These are phyloP conservation scores for Valencia hispanica DNA, from an alignment of 2,797 vertebrate species.

Conservation along the genomic window DNA sequence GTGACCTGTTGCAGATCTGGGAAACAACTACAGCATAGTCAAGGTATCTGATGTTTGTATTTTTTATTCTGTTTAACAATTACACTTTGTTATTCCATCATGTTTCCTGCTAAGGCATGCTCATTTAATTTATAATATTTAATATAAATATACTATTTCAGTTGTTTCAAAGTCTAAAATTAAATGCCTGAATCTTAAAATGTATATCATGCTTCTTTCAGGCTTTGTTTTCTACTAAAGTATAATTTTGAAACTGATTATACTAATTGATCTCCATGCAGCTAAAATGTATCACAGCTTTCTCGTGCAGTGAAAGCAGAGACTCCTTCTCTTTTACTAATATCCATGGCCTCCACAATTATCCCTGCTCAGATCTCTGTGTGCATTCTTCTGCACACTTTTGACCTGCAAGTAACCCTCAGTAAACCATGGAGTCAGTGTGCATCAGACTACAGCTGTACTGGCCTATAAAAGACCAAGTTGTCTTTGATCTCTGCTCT, in stretches of 20 bases:
- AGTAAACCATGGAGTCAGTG: constrained; percentile 46
- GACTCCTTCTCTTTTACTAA: background rate
- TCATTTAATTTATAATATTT: background rate
- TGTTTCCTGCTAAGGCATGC: background rate
- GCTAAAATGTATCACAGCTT: background rate
- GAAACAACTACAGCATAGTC: too few species aligned
- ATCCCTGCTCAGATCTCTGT: constrained; percentile 52
- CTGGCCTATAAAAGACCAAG: constrained; percentile 53
- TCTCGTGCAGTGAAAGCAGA: background rate
- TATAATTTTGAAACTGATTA: background rate
- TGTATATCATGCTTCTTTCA: background rate
- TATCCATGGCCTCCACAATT: background rate
- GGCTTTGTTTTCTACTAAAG: background rate
- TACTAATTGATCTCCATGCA: background rate
- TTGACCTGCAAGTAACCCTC: constrained; percentile 62
- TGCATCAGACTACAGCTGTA: constrained; percentile 55
- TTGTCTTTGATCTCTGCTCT: constrained; percentile 64
- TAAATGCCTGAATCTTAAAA: background rate
- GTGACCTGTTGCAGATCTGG: too few species aligned
- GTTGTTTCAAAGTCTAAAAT: background rate
- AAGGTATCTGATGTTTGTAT: background rate
- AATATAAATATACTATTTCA: too few species aligned
- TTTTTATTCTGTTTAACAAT: background rate
- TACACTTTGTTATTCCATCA: background rate
- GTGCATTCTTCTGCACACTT: constrained; percentile 28